Conservation (phyloP, 2,797 vertebrate genomes). For the Amblyraja radiata region DNA sequence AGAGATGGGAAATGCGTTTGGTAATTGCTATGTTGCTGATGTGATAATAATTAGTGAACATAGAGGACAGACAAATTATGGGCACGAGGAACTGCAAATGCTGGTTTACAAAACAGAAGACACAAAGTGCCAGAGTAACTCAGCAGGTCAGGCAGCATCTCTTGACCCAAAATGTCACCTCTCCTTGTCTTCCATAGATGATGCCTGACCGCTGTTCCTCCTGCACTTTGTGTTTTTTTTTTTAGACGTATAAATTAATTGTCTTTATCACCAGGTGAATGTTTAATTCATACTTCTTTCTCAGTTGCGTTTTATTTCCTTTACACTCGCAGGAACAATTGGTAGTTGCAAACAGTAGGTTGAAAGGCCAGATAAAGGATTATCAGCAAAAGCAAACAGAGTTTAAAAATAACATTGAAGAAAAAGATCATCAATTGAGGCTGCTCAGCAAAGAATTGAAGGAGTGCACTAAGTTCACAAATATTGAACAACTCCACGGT, state of each 20-base stretch:
- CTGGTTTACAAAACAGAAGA: too few relatives aligned
- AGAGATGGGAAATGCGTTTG: not conserved
- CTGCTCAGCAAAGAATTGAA: conserved; percentile 24
- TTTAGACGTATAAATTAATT: too few relatives aligned
- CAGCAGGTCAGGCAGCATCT: too few relatives aligned
- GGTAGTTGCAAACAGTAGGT: conserved; percentile 49
- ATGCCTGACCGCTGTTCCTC: too few relatives aligned
- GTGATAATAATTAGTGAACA: not conserved
- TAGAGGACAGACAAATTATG: too few relatives aligned
- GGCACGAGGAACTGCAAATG: too few relatives aligned
- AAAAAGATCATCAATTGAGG: conserved; percentile 54
- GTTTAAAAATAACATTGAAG: conserved; percentile 49
- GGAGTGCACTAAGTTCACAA: not conserved
- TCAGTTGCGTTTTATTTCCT: conserved; percentile 37
- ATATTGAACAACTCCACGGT: not conserved
- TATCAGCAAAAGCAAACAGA: conserved; percentile 52
- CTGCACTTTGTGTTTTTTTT: too few relatives aligned
- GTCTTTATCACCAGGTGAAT: not conserved
- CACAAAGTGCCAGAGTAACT: too few relatives aligned
- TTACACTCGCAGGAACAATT: conserved; percentile 54
- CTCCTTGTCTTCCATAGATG: too few relatives aligned
- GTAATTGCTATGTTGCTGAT: not conserved
- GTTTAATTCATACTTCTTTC: too few relatives aligned
- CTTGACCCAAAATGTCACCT: too few relatives aligned
- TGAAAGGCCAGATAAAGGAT: conserved; percentile 53